Evolutionary conservation across 2,797 vertebrate genomes (phyloP), one percentile per base, ranked within the genome.

Genomic region (Siniperca undulata): DNA sequence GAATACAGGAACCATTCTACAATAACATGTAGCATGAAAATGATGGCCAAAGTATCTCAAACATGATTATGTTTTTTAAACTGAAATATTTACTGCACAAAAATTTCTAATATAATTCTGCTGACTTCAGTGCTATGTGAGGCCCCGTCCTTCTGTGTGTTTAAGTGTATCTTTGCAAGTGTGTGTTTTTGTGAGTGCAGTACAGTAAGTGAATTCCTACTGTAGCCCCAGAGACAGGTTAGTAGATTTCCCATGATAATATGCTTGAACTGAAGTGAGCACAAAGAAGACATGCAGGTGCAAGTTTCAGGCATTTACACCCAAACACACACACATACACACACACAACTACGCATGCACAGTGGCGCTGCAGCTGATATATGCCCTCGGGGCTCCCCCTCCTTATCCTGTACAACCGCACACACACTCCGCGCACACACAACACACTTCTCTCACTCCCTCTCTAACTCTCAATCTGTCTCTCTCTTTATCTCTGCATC

Each of bases 281-380:
- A 89, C 83, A 88, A 85, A 87, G 74, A 83, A 85, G 87, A 85
- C 86, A 87, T 90, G 90, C 92, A 93, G 92, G 90, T 93, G 89
- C 92, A 92, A 66, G 91, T 91, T 88, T 85, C 71, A 88, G 84
- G 81, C 88, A 89, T 91, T 83, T 84, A 88, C 83, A 82, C 84
- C 78, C 78, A 85, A 62, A 85, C 58, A 86, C 40, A 56, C 77
- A 82, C 53, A 1, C 14, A 70, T n/a, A n/a, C 53, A 73, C 68
- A 87, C 24, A 80, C n/a, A 27, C 27, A 27, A 27, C 76, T 36
- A 53, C 75, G 78, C 75, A 72, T n/a, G 53, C 64, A 86, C 66
- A 70, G 34, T 65, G 73, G 64, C 4, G 20, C 78, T 78, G 84
- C 86, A 90, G 85, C 85, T 85, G 80, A 91, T 85, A 78, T 69